phyloP scores from a whole-genome alignment of 2,113 vertebrate genomes.

The Corydoras maculifer region DNA sequence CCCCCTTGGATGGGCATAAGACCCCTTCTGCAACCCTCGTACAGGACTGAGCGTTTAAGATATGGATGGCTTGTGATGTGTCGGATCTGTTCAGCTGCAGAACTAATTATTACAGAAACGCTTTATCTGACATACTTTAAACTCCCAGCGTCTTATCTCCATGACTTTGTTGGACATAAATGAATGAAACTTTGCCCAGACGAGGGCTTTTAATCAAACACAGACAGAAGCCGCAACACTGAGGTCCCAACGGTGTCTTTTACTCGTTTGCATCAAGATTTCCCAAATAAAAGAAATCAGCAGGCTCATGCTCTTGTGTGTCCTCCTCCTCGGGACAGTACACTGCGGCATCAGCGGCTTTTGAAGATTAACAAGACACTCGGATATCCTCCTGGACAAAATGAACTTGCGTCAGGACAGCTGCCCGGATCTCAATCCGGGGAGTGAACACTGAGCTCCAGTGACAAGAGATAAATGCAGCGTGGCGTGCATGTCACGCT shows the following conservation, averaged over 20 bases:
- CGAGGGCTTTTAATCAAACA: constrained; percentile 15
- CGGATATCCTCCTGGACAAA: neutral
- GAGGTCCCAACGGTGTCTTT: neutral
- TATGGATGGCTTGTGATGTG: too few species aligned
- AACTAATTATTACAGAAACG: neutral
- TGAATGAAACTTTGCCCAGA: neutral
- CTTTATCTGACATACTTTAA: too few species aligned
- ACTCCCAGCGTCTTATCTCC: neutral
- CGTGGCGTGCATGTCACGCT: constrained; percentile 12
- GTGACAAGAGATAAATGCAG: constrained; percentile 7
- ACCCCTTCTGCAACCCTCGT: too few species aligned
- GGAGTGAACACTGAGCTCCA: neutral
- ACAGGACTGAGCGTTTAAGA: too few species aligned
- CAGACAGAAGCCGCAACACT: constrained; percentile 3
- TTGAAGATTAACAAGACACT: constrained; percentile 14
- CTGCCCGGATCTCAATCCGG: neutral
- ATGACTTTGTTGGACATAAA: neutral
- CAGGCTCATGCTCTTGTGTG: neutral
- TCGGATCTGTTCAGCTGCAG: neutral
- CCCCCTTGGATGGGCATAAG: too few species aligned
- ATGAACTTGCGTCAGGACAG: constrained; percentile 10
- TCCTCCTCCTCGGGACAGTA: neutral
- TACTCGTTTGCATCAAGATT: neutral
- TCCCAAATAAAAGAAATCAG: neutral
- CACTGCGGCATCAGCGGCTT: constrained; percentile 29